These are phyloP conservation scores for Grapholita molesta DNA, from an alignment of 1,140 invertebrate species.

Conservation along the genomic window DNA sequence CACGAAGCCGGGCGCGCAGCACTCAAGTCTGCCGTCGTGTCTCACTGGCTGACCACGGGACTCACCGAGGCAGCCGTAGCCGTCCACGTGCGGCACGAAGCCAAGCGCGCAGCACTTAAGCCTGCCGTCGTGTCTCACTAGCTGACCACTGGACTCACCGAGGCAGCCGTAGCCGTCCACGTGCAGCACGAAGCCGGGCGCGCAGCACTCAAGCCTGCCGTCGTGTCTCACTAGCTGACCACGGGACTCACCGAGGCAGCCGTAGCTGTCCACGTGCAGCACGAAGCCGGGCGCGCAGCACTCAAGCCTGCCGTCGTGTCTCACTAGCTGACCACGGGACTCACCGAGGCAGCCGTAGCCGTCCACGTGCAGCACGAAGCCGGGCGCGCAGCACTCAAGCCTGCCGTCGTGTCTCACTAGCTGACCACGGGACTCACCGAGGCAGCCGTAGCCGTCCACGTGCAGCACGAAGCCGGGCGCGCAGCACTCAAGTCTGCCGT, in stretches of 20 bases:
- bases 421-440: neutral
- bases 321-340: too few species aligned
- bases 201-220: slow-evolving; percentile 28
- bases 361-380: slow-evolving; percentile 87
- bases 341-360: slow-evolving; percentile 48
- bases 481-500: neutral
- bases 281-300: slow-evolving; percentile 81
- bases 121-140: too few species aligned
- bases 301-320: too few species aligned
- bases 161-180: slow-evolving; percentile 78
- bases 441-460: slow-evolving; percentile 78
- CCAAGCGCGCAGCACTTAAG: slow-evolving; percentile 75
- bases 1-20: slow-evolving; percentile 87
- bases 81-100: slow-evolving; percentile 86
- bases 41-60: slow-evolving; percentile 89
- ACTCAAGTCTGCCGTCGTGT: slow-evolving; percentile 95
- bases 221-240: too few species aligned
- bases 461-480: slow-evolving; percentile 86
- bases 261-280: slow-evolving; percentile 83
- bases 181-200: slow-evolving; percentile 85
- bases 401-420: too few species aligned
- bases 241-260: slow-evolving; percentile 17
- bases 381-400: slow-evolving; percentile 69
- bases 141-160: too few species aligned
- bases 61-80: slow-evolving; percentile 45